phyloP scores from a whole-genome alignment of 2,888 invertebrate genomes.

The Apodemia mormo region DNA sequence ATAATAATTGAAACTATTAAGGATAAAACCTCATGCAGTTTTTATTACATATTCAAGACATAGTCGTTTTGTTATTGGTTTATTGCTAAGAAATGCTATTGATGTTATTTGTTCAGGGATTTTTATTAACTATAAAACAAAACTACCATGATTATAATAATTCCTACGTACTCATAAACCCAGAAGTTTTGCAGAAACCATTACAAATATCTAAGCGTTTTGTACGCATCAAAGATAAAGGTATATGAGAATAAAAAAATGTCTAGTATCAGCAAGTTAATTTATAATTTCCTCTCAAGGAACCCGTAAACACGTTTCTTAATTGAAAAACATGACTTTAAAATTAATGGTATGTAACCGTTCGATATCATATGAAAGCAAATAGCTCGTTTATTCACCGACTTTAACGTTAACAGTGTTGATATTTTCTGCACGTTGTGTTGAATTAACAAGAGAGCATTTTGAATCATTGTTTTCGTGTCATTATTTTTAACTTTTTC shows the following conservation, averaged over 20 bases:
- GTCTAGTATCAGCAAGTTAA: constrained; percentile 7
- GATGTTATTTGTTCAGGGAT: no score
- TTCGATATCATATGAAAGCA: constrained; percentile 24
- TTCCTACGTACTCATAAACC: background rate
- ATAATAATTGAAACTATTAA: no score
- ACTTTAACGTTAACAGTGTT: constrained; percentile 1
- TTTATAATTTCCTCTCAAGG: constrained; percentile 27
- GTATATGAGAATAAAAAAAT: constrained; percentile 2
- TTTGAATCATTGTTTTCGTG: background rate
- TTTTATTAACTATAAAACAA: no score
- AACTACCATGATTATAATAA: no score
- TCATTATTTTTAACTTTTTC: constrained; percentile 11
- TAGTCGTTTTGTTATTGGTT: no score
- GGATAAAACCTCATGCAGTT: no score
- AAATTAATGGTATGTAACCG: constrained; percentile 30
- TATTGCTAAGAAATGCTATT: no score
- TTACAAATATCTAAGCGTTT: constrained; percentile 23
- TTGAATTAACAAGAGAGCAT: background rate
- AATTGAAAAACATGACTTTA: constrained; percentile 36
- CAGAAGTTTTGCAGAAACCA: background rate
- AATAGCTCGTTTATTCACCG: constrained; percentile 23
- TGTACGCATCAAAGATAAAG: constrained; percentile 16
- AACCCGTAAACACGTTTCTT: constrained; percentile 32
- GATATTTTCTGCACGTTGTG: constrained; percentile 9
- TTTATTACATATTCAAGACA: no score